phyloP scores from a whole-genome alignment of 2,888 invertebrate species.

The Xestia c-nigrum region DNA sequence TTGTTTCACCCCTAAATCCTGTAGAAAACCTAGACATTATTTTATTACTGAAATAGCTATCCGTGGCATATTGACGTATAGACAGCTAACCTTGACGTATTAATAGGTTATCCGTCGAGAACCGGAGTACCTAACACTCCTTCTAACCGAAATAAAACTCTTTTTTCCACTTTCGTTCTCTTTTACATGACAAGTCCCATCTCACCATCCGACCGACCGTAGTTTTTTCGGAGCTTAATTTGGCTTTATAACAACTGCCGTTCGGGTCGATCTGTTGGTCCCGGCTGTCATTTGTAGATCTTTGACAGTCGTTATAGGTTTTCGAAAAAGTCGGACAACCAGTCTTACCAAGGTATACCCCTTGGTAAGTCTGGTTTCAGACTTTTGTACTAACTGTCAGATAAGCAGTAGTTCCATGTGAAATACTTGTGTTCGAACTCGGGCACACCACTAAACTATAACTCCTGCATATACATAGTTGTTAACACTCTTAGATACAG shows the following conservation, averaged over 20 bases:
- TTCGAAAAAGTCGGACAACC: too few relatives aligned
- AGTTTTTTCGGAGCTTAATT: not conserved
- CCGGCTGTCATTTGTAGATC: too few relatives aligned
- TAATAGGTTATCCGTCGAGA: not conserved
- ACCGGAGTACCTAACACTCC: too few relatives aligned
- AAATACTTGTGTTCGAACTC: too few relatives aligned
- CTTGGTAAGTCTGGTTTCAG: too few relatives aligned
- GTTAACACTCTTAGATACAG: not conserved
- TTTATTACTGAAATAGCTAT: not conserved
- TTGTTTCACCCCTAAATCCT: not conserved
- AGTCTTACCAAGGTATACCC: too few relatives aligned
- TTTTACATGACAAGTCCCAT: not conserved
- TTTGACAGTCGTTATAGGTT: too few relatives aligned
- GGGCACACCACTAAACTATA: too few relatives aligned
- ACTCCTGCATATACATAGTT: not conserved
- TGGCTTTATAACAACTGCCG: too few relatives aligned
- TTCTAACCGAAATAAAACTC: constrained; percentile 1
- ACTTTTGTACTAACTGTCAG: too few relatives aligned
- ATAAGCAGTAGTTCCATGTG: too few relatives aligned
- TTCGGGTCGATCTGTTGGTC: too few relatives aligned
- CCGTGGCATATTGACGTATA: not conserved
- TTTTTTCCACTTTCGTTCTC: not conserved
- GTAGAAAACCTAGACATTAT: not conserved
- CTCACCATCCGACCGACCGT: not conserved
- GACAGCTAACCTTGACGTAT: not conserved